These are phyloP conservation scores for Desmodus rotundus DNA, from an alignment of 2,113 vertebrate species.

Conservation along the genomic window DNA sequence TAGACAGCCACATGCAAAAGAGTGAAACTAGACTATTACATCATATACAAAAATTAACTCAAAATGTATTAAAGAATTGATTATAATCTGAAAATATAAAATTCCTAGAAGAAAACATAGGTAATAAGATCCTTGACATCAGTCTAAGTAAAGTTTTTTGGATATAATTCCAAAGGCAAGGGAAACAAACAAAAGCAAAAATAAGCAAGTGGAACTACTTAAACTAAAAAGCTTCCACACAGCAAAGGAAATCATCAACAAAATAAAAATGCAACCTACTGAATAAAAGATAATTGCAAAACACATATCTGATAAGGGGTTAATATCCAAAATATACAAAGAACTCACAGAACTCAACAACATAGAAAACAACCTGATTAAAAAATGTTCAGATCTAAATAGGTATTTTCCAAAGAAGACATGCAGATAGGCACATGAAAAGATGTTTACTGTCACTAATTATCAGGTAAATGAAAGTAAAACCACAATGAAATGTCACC, in stretches of 20 bases:
- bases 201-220: neutral
- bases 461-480: neutral
- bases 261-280: neutral
- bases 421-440: neutral
- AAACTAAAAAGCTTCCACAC: neutral
- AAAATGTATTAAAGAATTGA: neutral
- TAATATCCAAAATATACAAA: neutral
- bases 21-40: neutral
- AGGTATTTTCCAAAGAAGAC: neutral
- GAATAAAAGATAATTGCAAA: neutral
- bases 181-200: neutral
- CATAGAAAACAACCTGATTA: neutral
- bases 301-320: neutral
- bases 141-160: neutral
- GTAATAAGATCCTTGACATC: neutral
- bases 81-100: neutral
- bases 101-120: neutral
- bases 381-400: neutral
- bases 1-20: neutral
- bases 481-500: neutral
- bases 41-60: neutral
- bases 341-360: neutral
- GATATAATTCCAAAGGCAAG: neutral
- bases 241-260: neutral
- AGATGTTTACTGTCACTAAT: neutral